Percentiles rank a stretch among this genome's conserved stretches.
Evolutionary conservation across 1,140 invertebrate genomes (phyloP).

Genomic region (Euwallacea similis): DNA sequence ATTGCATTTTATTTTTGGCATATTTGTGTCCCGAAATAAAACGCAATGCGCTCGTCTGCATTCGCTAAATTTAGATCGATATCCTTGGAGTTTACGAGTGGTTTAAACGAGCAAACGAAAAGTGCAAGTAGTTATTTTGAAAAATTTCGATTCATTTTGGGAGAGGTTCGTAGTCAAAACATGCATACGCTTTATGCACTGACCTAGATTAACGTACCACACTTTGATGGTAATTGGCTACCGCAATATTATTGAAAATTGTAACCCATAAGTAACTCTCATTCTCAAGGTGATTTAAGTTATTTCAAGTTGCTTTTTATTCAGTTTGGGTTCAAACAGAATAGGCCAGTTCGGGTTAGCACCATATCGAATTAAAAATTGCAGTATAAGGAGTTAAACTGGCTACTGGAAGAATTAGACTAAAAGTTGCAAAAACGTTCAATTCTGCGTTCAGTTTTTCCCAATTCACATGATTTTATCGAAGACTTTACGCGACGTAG

Average conservation of each 20-base stretch:
- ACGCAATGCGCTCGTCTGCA: constrained; percentile 11
- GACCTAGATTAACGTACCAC: neutral
- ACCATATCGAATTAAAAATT: too few relatives aligned
- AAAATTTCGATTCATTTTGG: constrained; percentile 8
- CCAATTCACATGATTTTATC: too few relatives aligned
- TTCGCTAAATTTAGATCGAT: constrained; percentile 14
- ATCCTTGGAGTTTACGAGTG: constrained; percentile 13
- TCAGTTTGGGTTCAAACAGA: too few relatives aligned
- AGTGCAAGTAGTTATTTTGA: constrained; percentile 8
- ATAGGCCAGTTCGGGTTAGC: too few relatives aligned
- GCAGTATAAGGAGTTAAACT: too few relatives aligned
- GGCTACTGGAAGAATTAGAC: too few relatives aligned
- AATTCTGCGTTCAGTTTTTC: too few relatives aligned
- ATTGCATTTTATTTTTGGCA: constrained; percentile 11
- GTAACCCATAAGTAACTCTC: neutral
- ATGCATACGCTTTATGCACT: neutral
- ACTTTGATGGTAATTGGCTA: too few relatives aligned
- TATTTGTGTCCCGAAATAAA: constrained; percentile 13
- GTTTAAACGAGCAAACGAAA: constrained; percentile 2
- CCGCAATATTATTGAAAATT: neutral
- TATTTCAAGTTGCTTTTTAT: too few relatives aligned
- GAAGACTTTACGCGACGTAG: too few relatives aligned
- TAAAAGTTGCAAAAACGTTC: too few relatives aligned
- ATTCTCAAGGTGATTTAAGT: too few relatives aligned
- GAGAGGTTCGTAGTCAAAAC: neutral